Evolutionary conservation across 1,140 invertebrate genomes (phyloP), one percentile per base, ranked within the genome.

Genomic region (Araneus ventricosus): DNA sequence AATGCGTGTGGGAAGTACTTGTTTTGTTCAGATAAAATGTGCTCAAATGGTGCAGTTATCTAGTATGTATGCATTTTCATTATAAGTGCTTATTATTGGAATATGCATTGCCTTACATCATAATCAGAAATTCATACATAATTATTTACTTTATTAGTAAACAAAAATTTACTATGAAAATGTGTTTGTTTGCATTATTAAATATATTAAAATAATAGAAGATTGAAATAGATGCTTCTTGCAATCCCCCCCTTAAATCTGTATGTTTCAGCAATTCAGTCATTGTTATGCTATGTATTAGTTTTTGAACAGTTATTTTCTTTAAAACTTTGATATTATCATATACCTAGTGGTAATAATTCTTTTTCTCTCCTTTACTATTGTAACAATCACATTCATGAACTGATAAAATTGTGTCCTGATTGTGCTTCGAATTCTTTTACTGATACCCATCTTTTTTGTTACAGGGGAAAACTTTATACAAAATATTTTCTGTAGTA

Each of bases 401-500:
- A 67, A 27, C 27, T 30, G 24, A 14, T 67, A n/a, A 27, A 4
- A n/a, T 30, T 10, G 24, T 59, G 20, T 59, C 24, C 24, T 20
- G 57, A 22, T 59, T 59, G 63, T 67, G 63, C n/a, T 27, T 27
- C 27, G n/a, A 67, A 67, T 67, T 67, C 27, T 27, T 67, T 67
- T 67, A 30, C 45, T 52, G 27, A 67, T 27, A 27, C 24, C 24
- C 63, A 41, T 52, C 84, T 61, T 22, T 87, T 37, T 87, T 88
- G 22, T 88, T 39, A 41, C 22, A 75, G 87, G 39, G 45, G 75
- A 75, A 88, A 88, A 57, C 63, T 88, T 88, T 88, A 75, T 75
- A 88, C 37, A 75, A 88, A 88, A 88, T 88, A 88, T 88, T 88
- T 88, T 88, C 87, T 88, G 87, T 88, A 75, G 87, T 41, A 10